phyloP scores from a whole-genome alignment of 1,140 invertebrate species.

The Zaprionus lachaisei region DNA sequence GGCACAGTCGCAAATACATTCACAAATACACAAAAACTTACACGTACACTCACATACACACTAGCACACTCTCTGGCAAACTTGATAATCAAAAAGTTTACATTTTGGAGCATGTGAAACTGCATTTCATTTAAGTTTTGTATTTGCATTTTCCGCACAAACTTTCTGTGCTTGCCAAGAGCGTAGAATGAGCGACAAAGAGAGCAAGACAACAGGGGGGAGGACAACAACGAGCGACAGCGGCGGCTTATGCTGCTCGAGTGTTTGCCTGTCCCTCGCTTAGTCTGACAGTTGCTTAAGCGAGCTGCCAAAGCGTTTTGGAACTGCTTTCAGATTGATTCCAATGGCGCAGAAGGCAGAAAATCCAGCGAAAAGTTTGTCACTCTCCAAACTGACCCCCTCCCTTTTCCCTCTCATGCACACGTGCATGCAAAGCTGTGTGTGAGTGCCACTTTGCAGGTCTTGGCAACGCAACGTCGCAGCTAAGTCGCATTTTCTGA shows the following conservation, averaged over 20 bases:
- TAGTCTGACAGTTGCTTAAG: slow-evolving; percentile 19
- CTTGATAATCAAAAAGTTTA: slow-evolving; percentile 75
- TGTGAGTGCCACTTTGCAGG: slow-evolving; percentile 4
- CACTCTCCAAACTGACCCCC: not conserved
- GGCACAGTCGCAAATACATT: slow-evolving; percentile 41
- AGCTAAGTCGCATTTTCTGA: slow-evolving; percentile 4
- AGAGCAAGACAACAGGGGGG: slow-evolving; percentile 16
- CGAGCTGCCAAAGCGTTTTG: slow-evolving; percentile 30
- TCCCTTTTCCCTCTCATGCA: not conserved
- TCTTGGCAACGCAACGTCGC: not conserved
- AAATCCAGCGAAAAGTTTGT: slow-evolving; percentile 2
- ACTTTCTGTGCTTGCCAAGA: slow-evolving; percentile 42
- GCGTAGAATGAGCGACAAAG: slow-evolving; percentile 4
- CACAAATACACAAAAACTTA: slow-evolving; percentile 29
- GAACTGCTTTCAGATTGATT: slow-evolving; percentile 47
- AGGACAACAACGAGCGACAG: slow-evolving; percentile 18
- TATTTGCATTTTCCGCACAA: slow-evolving; percentile 62
- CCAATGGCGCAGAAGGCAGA: not conserved
- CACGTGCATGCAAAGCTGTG: not conserved
- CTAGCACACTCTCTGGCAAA: slow-evolving; percentile 3
- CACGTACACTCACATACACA: slow-evolving; percentile 29
- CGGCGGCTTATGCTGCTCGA: slow-evolving; percentile 30
- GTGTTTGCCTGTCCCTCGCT: slow-evolving; percentile 21
- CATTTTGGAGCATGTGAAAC: slow-evolving; percentile 50
- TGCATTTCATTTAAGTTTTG: slow-evolving; percentile 73